A percentile compares a stretch with the other conserved stretches of the same genome.
phyloP scores from a whole-genome alignment of 2,113 vertebrate species.

The Mirounga angustirostris region DNA sequence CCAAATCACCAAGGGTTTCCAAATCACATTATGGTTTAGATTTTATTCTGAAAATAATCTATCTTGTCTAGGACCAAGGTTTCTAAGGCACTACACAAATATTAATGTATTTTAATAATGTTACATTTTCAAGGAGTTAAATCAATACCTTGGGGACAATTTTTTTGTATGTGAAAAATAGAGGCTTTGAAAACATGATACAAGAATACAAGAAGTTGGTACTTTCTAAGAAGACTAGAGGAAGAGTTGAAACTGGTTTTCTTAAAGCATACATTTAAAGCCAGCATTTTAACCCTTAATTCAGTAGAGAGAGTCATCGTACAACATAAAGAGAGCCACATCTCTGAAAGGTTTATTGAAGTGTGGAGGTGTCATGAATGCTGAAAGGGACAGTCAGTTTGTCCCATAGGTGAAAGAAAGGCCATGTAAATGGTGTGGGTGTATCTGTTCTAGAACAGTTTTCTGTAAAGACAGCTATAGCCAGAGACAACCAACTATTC shows the following conservation, averaged over 20 bases:
- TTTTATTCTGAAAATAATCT: not conserved
- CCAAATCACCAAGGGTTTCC: not conserved
- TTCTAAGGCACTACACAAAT: not conserved
- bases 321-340: not conserved
- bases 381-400: not conserved
- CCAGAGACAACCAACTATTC: not conserved
- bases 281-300: not conserved
- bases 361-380: not conserved
- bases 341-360: not conserved
- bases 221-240: not conserved
- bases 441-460: not conserved
- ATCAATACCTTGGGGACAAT: not conserved
- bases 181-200: not conserved
- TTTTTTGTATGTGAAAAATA: not conserved
- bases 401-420: not conserved
- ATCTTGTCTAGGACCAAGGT: not conserved
- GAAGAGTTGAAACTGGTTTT: not conserved
- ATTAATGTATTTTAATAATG: not conserved
- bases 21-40: not conserved
- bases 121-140: not conserved
- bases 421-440: rapidly evolving
- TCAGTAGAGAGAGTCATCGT: not conserved
- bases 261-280: not conserved
- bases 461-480: not conserved
- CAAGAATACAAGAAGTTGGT: not conserved